phyloP scores from a whole-genome alignment of 2,888 invertebrate species.

The Drosophila barbarae region DNA sequence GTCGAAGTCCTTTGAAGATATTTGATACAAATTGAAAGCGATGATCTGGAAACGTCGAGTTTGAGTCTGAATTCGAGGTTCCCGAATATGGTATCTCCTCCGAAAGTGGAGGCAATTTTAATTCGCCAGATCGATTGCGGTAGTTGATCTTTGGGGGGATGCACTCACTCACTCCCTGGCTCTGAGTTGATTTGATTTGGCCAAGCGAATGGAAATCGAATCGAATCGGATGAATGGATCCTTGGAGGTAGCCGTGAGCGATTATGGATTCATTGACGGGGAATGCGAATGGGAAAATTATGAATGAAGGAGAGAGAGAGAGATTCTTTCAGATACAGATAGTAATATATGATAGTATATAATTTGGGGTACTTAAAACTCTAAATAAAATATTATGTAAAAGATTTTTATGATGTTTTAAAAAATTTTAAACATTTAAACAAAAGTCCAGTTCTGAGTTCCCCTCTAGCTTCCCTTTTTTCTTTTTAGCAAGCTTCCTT shows the following conservation, averaged over 20 bases:
- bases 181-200: slow-evolving; percentile 17
- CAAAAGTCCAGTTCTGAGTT: neutral
- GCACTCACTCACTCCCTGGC: neutral
- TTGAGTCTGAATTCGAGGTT: neutral
- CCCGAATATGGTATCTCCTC: neutral
- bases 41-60: slow-evolving; percentile 70
- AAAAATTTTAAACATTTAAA: neutral
- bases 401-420: neutral
- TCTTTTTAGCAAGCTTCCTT: slow-evolving; percentile 1
- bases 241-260: slow-evolving; percentile 5
- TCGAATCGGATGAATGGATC: slow-evolving; percentile 27
- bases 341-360: neutral
- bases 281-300: slow-evolving; percentile 2
- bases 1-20: slow-evolving; percentile 48
- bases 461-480: neutral
- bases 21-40: slow-evolving; percentile 71
- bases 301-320: slow-evolving; percentile 10
- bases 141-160: slow-evolving; percentile 34
- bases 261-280: slow-evolving; percentile 29
- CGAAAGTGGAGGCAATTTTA: slow-evolving; percentile 18
- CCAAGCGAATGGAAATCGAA: slow-evolving; percentile 31
- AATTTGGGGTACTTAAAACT: no score
- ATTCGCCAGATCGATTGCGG: slow-evolving; percentile 43
- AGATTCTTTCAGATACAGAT: neutral
- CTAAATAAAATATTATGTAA: no score